Conservation (phyloP, 2,113 vertebrate species). For the Paratilapia polleni region DNA sequence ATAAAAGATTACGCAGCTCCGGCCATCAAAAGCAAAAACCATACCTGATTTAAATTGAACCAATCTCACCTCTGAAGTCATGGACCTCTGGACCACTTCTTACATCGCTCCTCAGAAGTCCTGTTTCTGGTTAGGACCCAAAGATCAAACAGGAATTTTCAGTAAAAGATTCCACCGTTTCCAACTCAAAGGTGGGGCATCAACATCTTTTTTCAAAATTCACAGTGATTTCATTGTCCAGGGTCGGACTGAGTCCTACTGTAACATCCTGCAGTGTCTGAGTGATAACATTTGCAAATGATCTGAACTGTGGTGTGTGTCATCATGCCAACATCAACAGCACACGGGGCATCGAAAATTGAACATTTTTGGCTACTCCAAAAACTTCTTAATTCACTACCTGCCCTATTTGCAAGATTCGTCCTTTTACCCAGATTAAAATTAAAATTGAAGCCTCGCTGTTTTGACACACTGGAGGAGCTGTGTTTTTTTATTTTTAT, state of each 20-base stretch:
- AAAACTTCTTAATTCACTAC: not conserved
- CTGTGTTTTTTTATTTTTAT: not conserved
- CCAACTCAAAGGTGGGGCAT: not conserved
- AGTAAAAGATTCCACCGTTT: not conserved
- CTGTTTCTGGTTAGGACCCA: rapidly evolving
- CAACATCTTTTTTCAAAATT: not conserved
- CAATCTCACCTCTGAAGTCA: not conserved
- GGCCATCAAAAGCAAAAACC: too few species aligned
- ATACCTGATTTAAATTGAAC: not conserved
- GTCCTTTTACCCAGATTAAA: rapidly evolving
- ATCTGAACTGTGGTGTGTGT: too few species aligned
- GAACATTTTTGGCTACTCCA: not conserved
- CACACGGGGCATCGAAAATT: rapidly evolving
- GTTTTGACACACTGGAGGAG: not conserved
- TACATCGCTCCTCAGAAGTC: not conserved
- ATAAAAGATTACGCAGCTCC: not conserved
- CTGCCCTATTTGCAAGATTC: not conserved
- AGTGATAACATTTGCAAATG: too few species aligned
- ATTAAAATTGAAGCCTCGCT: not conserved
- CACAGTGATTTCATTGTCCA: not conserved
- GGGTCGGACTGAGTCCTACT: not conserved
- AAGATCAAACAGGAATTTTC: not conserved
- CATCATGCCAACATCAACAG: not conserved
- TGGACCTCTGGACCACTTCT: not conserved
- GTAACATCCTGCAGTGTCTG: not conserved